Conservation (phyloP, 2,888 invertebrate species). For the Lasioglossum malachurum region DNA sequence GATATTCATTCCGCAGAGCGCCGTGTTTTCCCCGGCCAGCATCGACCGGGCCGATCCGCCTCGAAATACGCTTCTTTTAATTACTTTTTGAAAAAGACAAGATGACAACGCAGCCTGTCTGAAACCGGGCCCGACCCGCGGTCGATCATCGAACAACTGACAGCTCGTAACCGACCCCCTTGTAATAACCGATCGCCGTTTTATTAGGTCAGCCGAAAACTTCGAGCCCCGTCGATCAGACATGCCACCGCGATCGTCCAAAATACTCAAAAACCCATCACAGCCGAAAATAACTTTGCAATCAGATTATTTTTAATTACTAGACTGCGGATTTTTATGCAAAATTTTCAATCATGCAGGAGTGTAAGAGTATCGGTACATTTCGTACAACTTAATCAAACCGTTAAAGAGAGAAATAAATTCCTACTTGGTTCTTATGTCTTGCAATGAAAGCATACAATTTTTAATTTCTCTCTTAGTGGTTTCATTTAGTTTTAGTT, state of each 20-base stretch:
- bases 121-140: not conserved
- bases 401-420: no score
- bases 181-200: not conserved
- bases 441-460: no score
- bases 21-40: slow-evolving; percentile 8
- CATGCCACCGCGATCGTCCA: not conserved
- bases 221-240: not conserved
- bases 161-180: not conserved
- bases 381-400: no score
- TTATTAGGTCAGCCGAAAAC: slow-evolving; percentile 3
- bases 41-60: not conserved
- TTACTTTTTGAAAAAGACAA: slow-evolving; percentile 48
- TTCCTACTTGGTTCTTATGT: no score
- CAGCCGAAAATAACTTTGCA: not conserved
- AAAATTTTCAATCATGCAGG: no score
- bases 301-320: not conserved
- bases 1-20: slow-evolving; percentile 63
- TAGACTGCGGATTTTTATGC: no score
- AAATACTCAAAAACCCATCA: not conserved
- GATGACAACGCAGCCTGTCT: not conserved
- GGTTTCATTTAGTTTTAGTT: no score
- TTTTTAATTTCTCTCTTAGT: no score
- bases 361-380: no score
- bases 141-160: slow-evolving; percentile 14
- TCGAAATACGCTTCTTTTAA: slow-evolving; percentile 32